A percentile compares a stretch with the other conserved stretches of the same genome.
Evolutionary conservation across 2,888 invertebrate species (phyloP).

Genomic region (Agrypnus murinus): DNA sequence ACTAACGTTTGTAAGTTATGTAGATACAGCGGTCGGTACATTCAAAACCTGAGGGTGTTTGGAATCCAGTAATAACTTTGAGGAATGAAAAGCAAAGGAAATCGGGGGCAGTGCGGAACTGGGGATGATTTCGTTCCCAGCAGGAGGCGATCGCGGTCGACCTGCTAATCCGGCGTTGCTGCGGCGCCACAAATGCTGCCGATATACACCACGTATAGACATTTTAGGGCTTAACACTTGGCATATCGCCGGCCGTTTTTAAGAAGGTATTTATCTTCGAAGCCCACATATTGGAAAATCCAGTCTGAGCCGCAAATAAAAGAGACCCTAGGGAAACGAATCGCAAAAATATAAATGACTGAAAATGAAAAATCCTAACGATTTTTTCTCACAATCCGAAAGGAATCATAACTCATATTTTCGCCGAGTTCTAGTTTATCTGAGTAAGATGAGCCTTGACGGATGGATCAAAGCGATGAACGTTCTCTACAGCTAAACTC

Average conservation of each 20-base stretch:
- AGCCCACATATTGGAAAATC: conserved; percentile 58
- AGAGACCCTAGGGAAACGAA: conserved; percentile 63
- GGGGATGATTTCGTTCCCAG: conserved; percentile 50
- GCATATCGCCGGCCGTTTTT: conserved; percentile 50
- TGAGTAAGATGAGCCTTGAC: conserved; percentile 64
- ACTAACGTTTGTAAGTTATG: conserved; percentile 14
- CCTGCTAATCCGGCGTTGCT: conserved; percentile 46
- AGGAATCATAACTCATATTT: conserved; percentile 67
- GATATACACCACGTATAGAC: conserved; percentile 44
- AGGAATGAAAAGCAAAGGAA: conserved; percentile 45
- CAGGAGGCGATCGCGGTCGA: conserved; percentile 50
- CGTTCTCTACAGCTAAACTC: conserved; percentile 49
- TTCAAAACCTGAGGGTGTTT: conserved; percentile 40
- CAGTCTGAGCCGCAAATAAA: conserved; percentile 61
- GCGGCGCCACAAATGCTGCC: conserved; percentile 43
- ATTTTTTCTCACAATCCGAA: conserved; percentile 62
- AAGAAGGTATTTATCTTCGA: conserved; percentile 55
- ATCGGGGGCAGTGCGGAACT: conserved; percentile 41
- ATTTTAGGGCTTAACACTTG: conserved; percentile 47
- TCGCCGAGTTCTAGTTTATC: conserved; percentile 66
- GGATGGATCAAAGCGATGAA: conserved; percentile 65
- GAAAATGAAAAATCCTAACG: conserved; percentile 66
- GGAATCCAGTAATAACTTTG: conserved; percentile 40
- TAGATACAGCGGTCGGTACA: conserved; percentile 15
- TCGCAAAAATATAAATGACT: conserved; percentile 64